Conservation (phyloP, 2,888 invertebrate species). For the Athalia rosae region DNA sequence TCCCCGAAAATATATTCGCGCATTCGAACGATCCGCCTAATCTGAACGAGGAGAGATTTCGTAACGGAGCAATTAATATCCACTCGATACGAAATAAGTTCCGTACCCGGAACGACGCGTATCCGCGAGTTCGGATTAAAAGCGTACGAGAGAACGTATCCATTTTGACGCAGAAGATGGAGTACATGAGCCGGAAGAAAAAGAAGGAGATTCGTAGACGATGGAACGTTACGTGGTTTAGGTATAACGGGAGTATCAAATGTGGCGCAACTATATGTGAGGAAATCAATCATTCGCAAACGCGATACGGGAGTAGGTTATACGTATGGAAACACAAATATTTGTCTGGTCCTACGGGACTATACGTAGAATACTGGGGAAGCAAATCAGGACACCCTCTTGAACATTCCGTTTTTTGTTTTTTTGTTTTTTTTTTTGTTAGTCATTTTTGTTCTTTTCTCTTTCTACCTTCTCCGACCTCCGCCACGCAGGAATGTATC, state of each 20-base stretch:
- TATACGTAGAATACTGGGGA: no score
- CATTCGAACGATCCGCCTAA: conserved; percentile 2
- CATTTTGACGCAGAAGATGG: neutral
- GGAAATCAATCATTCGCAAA: neutral
- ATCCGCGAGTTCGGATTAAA: neutral
- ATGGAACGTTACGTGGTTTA: no score
- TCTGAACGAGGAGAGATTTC: neutral
- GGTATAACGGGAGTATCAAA: no score
- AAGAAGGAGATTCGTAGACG: no score
- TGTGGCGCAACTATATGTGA: no score
- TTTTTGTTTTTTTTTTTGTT: no score
- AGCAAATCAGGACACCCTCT: no score
- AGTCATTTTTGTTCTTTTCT: no score
- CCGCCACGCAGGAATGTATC: no score
- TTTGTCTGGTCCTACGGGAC: conserved; percentile 11
- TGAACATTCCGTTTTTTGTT: no score
- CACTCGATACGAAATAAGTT: conserved; percentile 5
- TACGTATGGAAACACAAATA: neutral
- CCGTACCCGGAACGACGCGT: neutral
- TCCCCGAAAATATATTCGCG: conserved; percentile 1
- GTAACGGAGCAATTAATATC: neutral
- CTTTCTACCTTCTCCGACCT: no score
- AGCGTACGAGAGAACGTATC: neutral
- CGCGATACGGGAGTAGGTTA: neutral
- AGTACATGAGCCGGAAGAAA: no score